A percentile compares a stretch with the other conserved stretches of the same genome.
Evolutionary conservation across 2,888 invertebrate genomes (phyloP).

Genomic region (Diadegma fenestrale): DNA sequence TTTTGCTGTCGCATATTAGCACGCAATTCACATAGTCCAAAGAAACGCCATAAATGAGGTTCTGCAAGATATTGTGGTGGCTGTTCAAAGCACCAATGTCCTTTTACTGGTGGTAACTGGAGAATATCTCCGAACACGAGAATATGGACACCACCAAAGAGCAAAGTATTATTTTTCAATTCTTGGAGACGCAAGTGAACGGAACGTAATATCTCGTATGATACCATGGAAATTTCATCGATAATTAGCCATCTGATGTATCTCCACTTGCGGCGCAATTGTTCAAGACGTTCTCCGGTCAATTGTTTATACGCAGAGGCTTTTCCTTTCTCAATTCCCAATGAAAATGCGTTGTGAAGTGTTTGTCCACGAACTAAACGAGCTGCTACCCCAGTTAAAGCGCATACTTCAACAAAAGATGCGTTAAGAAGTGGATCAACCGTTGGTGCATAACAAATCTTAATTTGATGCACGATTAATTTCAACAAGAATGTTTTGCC

Average conservation of each 20-base stretch:
- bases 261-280: slow-evolving; percentile 69
- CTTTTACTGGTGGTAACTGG: slow-evolving; percentile 76
- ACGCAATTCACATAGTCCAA: slow-evolving; percentile 75
- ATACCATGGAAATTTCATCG: slow-evolving; percentile 75
- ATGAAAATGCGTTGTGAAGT: slow-evolving; percentile 58
- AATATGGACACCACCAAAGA: slow-evolving; percentile 70
- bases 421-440: slow-evolving; percentile 48
- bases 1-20: slow-evolving; percentile 78
- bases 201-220: slow-evolving; percentile 69
- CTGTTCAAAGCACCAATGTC: slow-evolving; percentile 73
- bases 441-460: slow-evolving; percentile 66
- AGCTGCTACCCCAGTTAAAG: slow-evolving; percentile 78
- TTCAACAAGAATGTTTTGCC: slow-evolving; percentile 73
- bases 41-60: slow-evolving; percentile 70
- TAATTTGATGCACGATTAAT: slow-evolving; percentile 75
- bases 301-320: slow-evolving; percentile 60
- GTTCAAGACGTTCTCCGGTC: slow-evolving; percentile 64
- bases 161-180: slow-evolving; percentile 66
- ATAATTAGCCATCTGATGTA: slow-evolving; percentile 70
- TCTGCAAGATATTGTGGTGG: slow-evolving; percentile 69
- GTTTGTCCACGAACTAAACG: slow-evolving; percentile 63
- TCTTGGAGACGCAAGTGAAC: slow-evolving; percentile 62
- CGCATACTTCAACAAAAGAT: slow-evolving; percentile 69
- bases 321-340: slow-evolving; percentile 68
- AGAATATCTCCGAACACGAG: slow-evolving; percentile 72